phyloP scores from a whole-genome alignment of 2,797 vertebrate genomes.

The Selene dorsalis region DNA sequence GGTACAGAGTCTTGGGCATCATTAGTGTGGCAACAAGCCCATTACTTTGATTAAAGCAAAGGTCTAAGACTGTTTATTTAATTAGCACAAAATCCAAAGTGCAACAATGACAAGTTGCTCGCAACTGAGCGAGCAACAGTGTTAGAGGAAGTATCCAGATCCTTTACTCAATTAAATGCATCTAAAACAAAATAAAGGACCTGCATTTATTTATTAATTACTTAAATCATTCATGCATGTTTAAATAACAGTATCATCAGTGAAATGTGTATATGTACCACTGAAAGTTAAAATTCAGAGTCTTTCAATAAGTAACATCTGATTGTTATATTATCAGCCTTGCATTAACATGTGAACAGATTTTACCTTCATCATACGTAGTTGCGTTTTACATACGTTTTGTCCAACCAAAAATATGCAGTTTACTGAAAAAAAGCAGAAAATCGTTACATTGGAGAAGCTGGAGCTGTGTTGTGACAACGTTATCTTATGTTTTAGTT shows the following conservation, averaged over 20 bases:
- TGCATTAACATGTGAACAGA: neutral
- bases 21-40: conserved; percentile 1
- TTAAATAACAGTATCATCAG: neutral
- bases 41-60: conserved; percentile 35
- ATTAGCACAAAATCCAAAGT: neutral
- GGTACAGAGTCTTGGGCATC: neutral
- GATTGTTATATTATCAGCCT: neutral
- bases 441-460: no score
- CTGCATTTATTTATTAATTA: neutral
- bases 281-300: neutral
- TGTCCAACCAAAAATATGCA: no score
- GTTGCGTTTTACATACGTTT: no score
- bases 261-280: neutral
- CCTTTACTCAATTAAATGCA: neutral
- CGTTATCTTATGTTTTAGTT: no score
- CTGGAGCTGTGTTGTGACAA: no score
- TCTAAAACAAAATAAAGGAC: neutral
- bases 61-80: neutral
- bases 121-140: neutral
- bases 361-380: neutral
- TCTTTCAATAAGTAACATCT: neutral
- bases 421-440: no score
- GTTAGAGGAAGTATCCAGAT: neutral
- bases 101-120: neutral
- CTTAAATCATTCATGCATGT: no score